Base-by-base conservation (phyloP, 2,113 vertebrate genomes). In the Drymodes brunneopygia region DNA sequence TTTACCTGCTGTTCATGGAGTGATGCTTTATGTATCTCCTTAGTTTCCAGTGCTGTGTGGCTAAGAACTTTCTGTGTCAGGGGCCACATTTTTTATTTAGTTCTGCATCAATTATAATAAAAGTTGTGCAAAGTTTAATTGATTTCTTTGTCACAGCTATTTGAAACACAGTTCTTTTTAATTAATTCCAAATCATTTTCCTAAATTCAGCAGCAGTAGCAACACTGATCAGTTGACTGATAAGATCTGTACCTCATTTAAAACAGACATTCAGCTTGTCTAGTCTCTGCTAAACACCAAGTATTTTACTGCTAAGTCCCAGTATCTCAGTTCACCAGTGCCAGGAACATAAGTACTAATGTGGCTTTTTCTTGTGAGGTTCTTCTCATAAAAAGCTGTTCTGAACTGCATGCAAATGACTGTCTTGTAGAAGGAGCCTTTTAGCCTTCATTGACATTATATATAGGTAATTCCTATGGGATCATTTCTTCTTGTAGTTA, bases 301-400 rank as follows among this genome's bases (percentile, higher is more conserved):
- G 64, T 75, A 72, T 85, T 96, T 91, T 96, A 73, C 69, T 72
- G 88, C 77, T 88, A 80, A 96, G 38, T 58, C 48, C 57, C 74
- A 88, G 54, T 87, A 85, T 69, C 44, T 94, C 81, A 57, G 66
- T 79, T 94, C 61, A 66, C 29, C 33, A 60, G 54, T 72, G 78
- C 77, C 79, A 85, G 88, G 62, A 72, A 31, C 23, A 81, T 1
- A 7, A 45, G 10, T 61, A 79, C 75, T 96, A 86, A 67, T 23
- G 35, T 58, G 36, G 51, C 44, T 81, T 72, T 89, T 83, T 84
- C 88, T 88, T 91, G 72, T 94, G 83, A 81, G 4, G 36, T 65
- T 77, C 12, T n/a, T 72, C 81, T 62, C 33, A 38, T 64, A 69
- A 80, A 84, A 96, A 92, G 6, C 24, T 36, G 7, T 38, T 75